phyloP scores from a whole-genome alignment of 2,888 invertebrate species.

The Pammene fasciana region DNA sequence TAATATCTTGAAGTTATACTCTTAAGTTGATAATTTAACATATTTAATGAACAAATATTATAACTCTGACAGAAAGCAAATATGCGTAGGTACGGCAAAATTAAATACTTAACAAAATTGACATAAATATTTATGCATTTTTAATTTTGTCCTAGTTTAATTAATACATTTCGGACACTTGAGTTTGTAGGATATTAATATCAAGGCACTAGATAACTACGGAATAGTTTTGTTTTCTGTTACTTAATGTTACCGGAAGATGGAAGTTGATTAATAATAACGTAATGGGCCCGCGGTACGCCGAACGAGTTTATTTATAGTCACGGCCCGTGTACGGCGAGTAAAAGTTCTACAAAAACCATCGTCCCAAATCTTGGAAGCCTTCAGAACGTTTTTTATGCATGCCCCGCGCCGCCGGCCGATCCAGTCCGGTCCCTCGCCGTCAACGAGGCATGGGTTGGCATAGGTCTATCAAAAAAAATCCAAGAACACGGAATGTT shows the following conservation, averaged over 20 bases:
- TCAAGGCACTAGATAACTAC: background rate
- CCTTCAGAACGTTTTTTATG: conserved; percentile 67
- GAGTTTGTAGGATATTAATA: background rate
- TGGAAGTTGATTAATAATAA: conserved; percentile 54
- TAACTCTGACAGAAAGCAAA: no score
- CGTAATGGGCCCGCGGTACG: conserved; percentile 51
- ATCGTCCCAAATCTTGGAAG: conserved; percentile 69
- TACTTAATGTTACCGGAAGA: conserved; percentile 48
- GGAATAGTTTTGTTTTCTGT: conserved; percentile 9
- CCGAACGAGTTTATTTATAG: conserved; percentile 73
- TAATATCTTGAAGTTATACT: conserved; percentile 4
- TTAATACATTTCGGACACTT: background rate
- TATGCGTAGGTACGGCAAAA: no score
- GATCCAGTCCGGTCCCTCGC: conserved; percentile 53
- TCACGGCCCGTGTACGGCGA: conserved; percentile 46
- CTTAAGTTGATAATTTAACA: background rate
- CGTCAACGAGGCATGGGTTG: conserved; percentile 62
- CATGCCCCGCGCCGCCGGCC: conserved; percentile 51
- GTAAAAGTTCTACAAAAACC: conserved; percentile 71
- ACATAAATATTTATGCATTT: no score
- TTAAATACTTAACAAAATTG: no score
- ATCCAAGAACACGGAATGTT: conserved; percentile 27
- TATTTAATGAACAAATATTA: background rate
- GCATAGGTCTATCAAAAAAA: conserved; percentile 65
- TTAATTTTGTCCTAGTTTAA: background rate